Evolutionary conservation across 2,888 invertebrate genomes (phyloP).

Genomic region (Oxytorus armatus): DNA sequence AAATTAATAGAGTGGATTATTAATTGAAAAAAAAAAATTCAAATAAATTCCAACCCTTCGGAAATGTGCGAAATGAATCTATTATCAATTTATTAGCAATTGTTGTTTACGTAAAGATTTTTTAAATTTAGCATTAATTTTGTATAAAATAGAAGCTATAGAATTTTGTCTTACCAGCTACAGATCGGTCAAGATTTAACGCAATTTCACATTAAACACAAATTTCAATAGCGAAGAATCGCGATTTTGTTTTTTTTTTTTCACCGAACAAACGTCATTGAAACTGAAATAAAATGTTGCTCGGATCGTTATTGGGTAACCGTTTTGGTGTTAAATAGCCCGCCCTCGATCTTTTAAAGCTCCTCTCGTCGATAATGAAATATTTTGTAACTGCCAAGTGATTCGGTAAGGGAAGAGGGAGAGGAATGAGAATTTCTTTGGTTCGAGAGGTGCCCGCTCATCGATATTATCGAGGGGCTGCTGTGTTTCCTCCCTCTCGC

Average conservation of each 20-base stretch:
- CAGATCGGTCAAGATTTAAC: too few relatives aligned
- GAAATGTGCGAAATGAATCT: too few relatives aligned
- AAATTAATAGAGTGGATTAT: too few relatives aligned
- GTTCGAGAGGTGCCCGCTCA: constrained; percentile 57
- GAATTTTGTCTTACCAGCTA: too few relatives aligned
- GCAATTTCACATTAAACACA: too few relatives aligned
- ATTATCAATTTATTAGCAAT: too few relatives aligned
- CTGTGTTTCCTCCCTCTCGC: constrained; percentile 2
- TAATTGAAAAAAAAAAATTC: too few relatives aligned
- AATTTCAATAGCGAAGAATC: neutral
- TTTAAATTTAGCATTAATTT: too few relatives aligned
- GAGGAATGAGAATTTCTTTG: constrained; percentile 60
- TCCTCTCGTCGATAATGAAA: constrained; percentile 41
- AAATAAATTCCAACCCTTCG: too few relatives aligned
- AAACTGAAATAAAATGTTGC: neutral
- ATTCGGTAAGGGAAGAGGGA: constrained; percentile 28
- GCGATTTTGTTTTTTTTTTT: neutral
- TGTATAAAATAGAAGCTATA: too few relatives aligned
- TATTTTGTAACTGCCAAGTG: constrained; percentile 35
- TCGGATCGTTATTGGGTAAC: constrained; percentile 11
- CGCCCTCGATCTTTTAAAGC: constrained; percentile 31
- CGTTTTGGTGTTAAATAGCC: constrained; percentile 1
- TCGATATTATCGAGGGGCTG: constrained; percentile 64
- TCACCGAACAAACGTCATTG: neutral
- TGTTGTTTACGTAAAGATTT: too few relatives aligned